phyloP scores from a whole-genome alignment of 2,797 vertebrate genomes.

The Diglossa cyanea region DNA sequence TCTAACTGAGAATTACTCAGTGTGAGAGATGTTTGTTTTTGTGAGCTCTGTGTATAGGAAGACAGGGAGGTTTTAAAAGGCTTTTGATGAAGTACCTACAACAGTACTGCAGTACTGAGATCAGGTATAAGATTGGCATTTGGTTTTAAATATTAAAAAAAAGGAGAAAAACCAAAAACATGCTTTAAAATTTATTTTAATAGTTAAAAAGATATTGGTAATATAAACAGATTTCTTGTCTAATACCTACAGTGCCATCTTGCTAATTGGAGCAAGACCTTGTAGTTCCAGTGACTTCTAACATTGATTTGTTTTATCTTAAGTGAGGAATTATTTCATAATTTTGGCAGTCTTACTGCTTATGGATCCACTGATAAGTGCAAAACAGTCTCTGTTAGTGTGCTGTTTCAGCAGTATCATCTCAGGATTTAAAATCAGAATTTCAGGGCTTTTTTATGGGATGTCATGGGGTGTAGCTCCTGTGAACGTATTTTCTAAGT shows the following conservation, averaged over 20 bases:
- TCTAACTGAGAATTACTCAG: background rate
- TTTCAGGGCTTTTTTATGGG: background rate
- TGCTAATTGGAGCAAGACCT: background rate
- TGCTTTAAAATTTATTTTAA: background rate
- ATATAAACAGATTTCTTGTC: background rate
- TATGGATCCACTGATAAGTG: background rate
- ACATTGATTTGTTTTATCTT: background rate
- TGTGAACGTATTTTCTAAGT: background rate
- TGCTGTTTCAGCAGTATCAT: background rate
- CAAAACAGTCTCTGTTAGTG: background rate
- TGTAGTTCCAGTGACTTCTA: background rate
- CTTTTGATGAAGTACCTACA: background rate
- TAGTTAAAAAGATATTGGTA: background rate
- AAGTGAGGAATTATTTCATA: background rate
- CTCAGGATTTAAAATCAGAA: background rate
- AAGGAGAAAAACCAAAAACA: rapidly evolving
- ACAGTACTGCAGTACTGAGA: background rate
- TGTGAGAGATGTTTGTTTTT: background rate
- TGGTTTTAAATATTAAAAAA: background rate
- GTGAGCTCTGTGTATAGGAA: background rate
- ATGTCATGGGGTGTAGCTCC: background rate
- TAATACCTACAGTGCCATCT: background rate
- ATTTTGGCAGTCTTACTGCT: background rate
- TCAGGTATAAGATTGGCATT: background rate
- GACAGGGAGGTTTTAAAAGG: background rate